Conservation (phyloP, 2,888 invertebrate genomes). For the Mellilla xanthometata region DNA sequence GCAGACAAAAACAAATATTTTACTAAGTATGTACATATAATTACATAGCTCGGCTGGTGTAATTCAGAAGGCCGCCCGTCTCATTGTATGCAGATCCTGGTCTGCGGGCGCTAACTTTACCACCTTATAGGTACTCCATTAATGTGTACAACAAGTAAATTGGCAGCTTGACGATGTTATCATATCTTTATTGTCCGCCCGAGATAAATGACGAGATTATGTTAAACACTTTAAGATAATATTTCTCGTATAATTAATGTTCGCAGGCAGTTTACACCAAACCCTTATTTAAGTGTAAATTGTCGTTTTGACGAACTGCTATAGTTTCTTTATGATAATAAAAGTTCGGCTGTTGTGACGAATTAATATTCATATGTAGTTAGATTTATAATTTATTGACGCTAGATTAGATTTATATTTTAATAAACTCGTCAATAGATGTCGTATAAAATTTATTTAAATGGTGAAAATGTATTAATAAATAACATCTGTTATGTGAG, state of each 20-base stretch:
- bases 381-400: too few relatives aligned
- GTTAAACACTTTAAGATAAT: slow-evolving; percentile 15
- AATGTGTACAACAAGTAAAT: slow-evolving; percentile 45
- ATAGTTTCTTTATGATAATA: slow-evolving; percentile 3
- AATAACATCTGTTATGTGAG: too few relatives aligned
- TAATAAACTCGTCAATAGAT: too few relatives aligned
- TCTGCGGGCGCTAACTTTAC: slow-evolving; percentile 20
- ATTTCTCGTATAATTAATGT: background rate
- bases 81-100: slow-evolving; percentile 73
- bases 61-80: slow-evolving; percentile 26
- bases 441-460: too few relatives aligned
- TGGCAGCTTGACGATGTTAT: slow-evolving; percentile 49
- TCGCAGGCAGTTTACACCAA: slow-evolving; percentile 25
- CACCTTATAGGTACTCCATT: background rate
- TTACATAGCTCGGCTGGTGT: slow-evolving; percentile 38
- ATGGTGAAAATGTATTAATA: too few relatives aligned
- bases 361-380: too few relatives aligned
- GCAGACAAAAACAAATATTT: too few relatives aligned
- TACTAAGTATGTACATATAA: slow-evolving; percentile 25
- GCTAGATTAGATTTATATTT: too few relatives aligned
- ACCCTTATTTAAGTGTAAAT: slow-evolving; percentile 20
- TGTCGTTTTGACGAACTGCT: slow-evolving; percentile 11
- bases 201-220: slow-evolving; percentile 44
- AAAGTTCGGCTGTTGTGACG: too few relatives aligned
- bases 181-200: slow-evolving; percentile 53